Base-by-base conservation (phyloP, 53 echinoderm and acorn worm genomes). In the Paracentrotus lividus region DNA sequence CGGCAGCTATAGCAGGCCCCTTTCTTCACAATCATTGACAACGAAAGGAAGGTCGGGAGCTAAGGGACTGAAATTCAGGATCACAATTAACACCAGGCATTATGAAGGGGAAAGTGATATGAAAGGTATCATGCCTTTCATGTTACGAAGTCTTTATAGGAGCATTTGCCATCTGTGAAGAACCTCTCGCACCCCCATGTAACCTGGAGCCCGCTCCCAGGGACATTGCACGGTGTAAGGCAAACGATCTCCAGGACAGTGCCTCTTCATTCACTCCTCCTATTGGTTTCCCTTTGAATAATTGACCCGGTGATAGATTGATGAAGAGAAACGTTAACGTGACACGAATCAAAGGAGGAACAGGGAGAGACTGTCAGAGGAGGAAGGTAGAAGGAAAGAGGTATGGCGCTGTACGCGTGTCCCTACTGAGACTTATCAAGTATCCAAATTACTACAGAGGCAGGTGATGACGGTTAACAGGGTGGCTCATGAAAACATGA, bases 301-400 rank as follows among this genome's bases (percentile, higher is more conserved):
- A 89, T 89, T 89, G 89, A 64, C 89, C 57, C 89, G 89, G 65
- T 89, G 89, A 89, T 26, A 64, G 89, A 64, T 89, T 89, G 89
- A 89, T 64, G 64, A 65, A 89, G 65, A 59, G 60, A 9, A 43
- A 89, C 89, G 40, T 64, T 64, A 89, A 89, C 89, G 40, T 89
- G 89, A 89, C 89, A 89, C 38, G 89, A 89, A 60, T 64, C 89
- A 89, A 43, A 10, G 21, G 56, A 42, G 40, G 64, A 60, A 36
- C 20, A 0, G 51, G 29, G 85, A 29, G 49, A 43, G 44, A 53
- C 45, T 14, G 84, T n/a, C 10, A 85, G 42, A 20, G 23, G 51
- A 85, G 27, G 45, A 6, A 20, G 14, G 36, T 53, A 4, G 86
- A 56, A 56, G 86, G 21, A 86, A 86, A 55, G 47, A 47, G 27